These are phyloP conservation scores for Drosophila ogumai DNA, from an alignment of 1,140 invertebrate species.

Conservation along the genomic window DNA sequence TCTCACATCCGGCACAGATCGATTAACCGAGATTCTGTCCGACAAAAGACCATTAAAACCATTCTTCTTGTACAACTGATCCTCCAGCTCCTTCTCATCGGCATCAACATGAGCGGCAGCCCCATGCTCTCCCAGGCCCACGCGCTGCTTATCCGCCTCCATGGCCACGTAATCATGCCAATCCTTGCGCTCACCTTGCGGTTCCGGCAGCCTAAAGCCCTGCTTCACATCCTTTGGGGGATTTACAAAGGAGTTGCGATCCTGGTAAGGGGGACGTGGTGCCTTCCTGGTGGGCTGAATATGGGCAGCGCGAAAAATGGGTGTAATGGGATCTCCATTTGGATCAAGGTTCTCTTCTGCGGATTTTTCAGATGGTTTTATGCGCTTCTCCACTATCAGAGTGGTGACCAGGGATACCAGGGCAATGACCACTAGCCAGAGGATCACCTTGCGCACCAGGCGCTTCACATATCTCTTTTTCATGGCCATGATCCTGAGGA, in stretches of 20 bases:
- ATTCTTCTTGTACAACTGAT: conserved; percentile 89
- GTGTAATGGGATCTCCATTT: conserved; percentile 74
- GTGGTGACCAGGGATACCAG: conserved; percentile 67
- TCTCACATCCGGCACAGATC: conserved; percentile 92
- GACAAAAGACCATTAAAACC: conserved; percentile 93
- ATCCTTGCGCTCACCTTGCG: conserved; percentile 86
- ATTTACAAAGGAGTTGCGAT: conserved; percentile 48
- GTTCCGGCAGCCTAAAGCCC: conserved; percentile 52
- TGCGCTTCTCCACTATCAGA: conserved; percentile 67
- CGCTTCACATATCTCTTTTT: conserved; percentile 75
- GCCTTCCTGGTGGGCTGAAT: conserved; percentile 33
- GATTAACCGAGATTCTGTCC: conserved; percentile 91
- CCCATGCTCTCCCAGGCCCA: conserved; percentile 90
- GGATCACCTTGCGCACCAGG: conserved; percentile 61
- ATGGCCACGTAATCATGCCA: conserved; percentile 90
- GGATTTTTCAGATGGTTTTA: not conserved
- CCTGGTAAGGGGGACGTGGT: conserved; percentile 64
- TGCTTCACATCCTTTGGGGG: not conserved
- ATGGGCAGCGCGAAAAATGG: conserved; percentile 34
- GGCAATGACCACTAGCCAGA: conserved; percentile 46
- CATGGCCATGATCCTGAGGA: conserved; percentile 57
- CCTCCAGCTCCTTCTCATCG: conserved; percentile 85
- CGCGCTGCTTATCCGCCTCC: conserved; percentile 86
- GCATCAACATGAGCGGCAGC: conserved; percentile 86
- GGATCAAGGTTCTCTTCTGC: conserved; percentile 47